These are phyloP conservation scores for Amazonetta brasiliensis DNA, from an alignment of 2,797 vertebrate genomes.

Conservation along the genomic window DNA sequence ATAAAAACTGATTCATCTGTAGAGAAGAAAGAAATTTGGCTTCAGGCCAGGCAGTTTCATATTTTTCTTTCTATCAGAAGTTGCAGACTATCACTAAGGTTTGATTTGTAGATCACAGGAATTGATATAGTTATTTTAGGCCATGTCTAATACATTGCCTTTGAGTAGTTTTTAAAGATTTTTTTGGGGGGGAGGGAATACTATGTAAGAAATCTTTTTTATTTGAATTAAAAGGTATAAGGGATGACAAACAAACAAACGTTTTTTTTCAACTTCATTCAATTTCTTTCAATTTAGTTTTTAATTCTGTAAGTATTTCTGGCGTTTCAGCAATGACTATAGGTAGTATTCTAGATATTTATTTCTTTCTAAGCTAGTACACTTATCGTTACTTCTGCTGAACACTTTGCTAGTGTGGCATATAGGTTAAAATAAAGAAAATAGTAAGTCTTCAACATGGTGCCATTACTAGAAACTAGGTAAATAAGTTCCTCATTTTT, in stretches of 20 bases:
- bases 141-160: background rate
- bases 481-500: background rate
- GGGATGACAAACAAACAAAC: background rate
- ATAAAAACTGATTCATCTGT: background rate
- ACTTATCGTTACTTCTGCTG: background rate
- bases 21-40: conserved; percentile 1
- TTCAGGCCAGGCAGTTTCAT: background rate
- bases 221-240: background rate
- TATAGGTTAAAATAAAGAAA: background rate
- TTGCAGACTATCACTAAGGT: background rate
- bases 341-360: background rate
- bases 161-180: background rate
- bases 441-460: background rate
- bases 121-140: background rate
- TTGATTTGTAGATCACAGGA: background rate
- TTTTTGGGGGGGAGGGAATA: background rate
- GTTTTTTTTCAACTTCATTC: background rate
- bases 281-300: background rate
- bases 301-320: background rate
- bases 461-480: background rate
- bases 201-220: background rate
- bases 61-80: conserved; percentile 8
- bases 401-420: background rate
- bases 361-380: conserved; percentile 14
- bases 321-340: background rate